Conservation (phyloP, 2,113 vertebrate species). For the Pampusana beccarii region DNA sequence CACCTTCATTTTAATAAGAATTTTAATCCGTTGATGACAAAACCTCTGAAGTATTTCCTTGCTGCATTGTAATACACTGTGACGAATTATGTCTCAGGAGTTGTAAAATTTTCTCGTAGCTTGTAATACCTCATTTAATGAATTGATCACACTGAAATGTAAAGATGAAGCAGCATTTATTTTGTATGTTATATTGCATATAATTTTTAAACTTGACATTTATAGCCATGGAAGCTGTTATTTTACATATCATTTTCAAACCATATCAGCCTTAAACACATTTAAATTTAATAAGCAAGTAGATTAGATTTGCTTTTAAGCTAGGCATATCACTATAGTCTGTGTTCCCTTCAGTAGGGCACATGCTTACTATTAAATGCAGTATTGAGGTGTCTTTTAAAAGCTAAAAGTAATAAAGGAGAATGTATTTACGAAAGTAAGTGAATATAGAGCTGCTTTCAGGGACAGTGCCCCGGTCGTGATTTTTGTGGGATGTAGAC, state of each 20-base stretch:
- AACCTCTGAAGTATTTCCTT: conserved; percentile 68
- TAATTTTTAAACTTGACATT: conserved; percentile 83
- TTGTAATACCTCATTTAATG: conserved; percentile 79
- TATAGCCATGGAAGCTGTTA: conserved; percentile 82
- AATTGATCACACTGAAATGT: conserved; percentile 80
- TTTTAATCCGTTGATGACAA: conserved; percentile 68
- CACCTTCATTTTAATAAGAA: conserved; percentile 62
- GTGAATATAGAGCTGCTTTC: conserved; percentile 39
- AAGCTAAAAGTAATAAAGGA: conserved; percentile 66
- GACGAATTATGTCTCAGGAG: conserved; percentile 72
- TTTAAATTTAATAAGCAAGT: conserved; percentile 87
- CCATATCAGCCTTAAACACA: conserved; percentile 83
- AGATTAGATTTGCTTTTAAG: conserved; percentile 86
- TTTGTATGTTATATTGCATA: conserved; percentile 79
- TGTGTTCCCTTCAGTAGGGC: conserved; percentile 58
- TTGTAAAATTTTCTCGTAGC: conserved; percentile 70
- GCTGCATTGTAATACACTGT: conserved; percentile 69
- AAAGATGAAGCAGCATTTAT: conserved; percentile 79
- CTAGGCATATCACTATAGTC: conserved; percentile 78
- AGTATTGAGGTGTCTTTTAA: conserved; percentile 71
- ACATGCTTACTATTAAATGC: conserved; percentile 63
- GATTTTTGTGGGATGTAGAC: not conserved
- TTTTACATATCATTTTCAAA: conserved; percentile 82
- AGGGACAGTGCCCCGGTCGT: not conserved
- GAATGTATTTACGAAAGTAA: conserved; percentile 47